Evolutionary conservation across 2,888 invertebrate genomes (phyloP), one percentile per base, ranked within the genome.

Genomic region (Tuberolachnus salignus): DNA sequence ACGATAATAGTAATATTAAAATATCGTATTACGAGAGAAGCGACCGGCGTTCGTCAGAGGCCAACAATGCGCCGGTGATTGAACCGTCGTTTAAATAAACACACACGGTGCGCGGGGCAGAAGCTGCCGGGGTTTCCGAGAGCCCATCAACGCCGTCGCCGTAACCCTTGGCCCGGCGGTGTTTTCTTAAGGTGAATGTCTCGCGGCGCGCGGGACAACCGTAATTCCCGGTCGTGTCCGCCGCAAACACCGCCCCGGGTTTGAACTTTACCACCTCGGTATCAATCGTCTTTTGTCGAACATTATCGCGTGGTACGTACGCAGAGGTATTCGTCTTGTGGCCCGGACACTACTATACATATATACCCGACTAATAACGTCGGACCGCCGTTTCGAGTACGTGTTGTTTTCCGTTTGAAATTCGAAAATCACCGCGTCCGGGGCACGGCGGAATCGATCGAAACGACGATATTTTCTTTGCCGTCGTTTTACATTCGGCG

Each of bases 11-110:
- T 34, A 34, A 34, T 34, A 34, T 34, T 34, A 34, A 4, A 34
- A 34, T 26, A 44, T 44, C n/a, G 42, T 42, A 16, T 4, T 16
- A 23, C 19, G 21, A 44, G 42, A n/a, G 26, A 59, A 75, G 46
- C 46, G 46, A 57, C 46, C 57, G 46, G 26, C 19, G 75, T 75
- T 75, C 66, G 57, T 75, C 66, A 67, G 75, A 46, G 57, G 26
- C 75, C 75, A 75, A 75, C 75, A 75, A 75, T 75, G 21, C 19
- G 19, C 57, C 49, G 16, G 66, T 75, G 66, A 75, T 75, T 75
- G 66, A n/a, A n/a, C n/a, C 55, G 57, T 57, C 71, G 66, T 78
- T 81, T 81, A 74, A 53, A 71, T 64, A 81, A 81, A 81, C 78
- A 81, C 19, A 81, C 78, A 81, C 19, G 61, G 6, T 34, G 6